Evolutionary conservation across 2,113 vertebrate species (phyloP).

Genomic region (Xenopus laevis): DNA sequence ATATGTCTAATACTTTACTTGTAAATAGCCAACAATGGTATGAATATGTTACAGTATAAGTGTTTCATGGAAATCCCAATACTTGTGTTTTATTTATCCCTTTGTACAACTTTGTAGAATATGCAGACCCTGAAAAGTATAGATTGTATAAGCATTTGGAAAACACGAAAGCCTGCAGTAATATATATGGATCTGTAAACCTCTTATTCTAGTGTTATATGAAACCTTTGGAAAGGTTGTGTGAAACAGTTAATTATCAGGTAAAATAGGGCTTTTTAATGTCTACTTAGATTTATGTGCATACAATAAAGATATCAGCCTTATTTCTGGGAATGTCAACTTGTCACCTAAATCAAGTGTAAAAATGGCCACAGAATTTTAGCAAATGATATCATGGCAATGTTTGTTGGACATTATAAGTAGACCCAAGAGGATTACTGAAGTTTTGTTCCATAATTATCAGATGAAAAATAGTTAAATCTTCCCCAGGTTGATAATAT

Average conservation of each 20-base stretch:
- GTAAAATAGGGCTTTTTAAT: slow-evolving; percentile 11
- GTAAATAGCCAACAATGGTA: too few species aligned
- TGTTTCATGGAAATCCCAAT: too few species aligned
- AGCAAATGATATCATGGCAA: slow-evolving; percentile 58
- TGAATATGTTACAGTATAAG: too few species aligned
- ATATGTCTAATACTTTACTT: too few species aligned
- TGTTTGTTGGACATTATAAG: slow-evolving; percentile 64
- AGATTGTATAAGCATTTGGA: too few species aligned
- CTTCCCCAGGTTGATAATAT: slow-evolving; percentile 63
- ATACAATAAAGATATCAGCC: slow-evolving; percentile 28
- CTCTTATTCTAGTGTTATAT: too few species aligned
- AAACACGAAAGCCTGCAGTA: too few species aligned
- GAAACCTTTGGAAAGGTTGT: too few species aligned
- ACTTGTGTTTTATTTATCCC: too few species aligned
- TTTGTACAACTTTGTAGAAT: too few species aligned
- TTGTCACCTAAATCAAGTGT: slow-evolving; percentile 29
- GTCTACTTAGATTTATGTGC: slow-evolving; percentile 6
- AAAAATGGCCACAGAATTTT: slow-evolving; percentile 57
- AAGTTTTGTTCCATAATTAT: slow-evolving; percentile 64
- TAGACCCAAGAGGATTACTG: slow-evolving; percentile 59
- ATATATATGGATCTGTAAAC: too few species aligned
- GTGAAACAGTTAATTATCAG: neutral
- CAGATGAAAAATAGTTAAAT: slow-evolving; percentile 65
- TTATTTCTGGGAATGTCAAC: slow-evolving; percentile 23
- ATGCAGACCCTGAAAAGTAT: too few species aligned